Percentiles rank a stretch among this genome's conserved stretches.
Conservation (phyloP, 2,797 vertebrate species). For the Bradypus variegatus region DNA sequence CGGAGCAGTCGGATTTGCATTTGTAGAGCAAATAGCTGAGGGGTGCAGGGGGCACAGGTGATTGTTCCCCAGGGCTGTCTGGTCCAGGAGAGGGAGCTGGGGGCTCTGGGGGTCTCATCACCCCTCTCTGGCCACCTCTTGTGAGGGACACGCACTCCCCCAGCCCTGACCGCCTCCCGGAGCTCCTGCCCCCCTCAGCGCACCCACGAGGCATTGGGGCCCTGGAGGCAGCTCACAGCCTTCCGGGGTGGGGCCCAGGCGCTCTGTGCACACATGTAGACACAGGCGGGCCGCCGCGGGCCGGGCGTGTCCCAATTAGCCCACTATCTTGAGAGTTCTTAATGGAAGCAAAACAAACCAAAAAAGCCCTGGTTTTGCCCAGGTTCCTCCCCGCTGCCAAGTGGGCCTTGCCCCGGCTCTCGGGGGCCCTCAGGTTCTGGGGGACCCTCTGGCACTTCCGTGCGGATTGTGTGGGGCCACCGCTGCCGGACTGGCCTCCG, state of each 20-base stretch:
- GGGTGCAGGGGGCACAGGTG: not conserved
- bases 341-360: constrained; percentile 55
- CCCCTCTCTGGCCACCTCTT: not conserved
- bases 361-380: constrained; percentile 34
- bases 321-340: constrained; percentile 53
- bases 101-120: accelerated
- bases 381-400: not conserved
- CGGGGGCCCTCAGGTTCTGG: not conserved
- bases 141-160: not conserved
- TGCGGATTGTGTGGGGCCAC: not conserved
- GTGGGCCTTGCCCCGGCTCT: not conserved
- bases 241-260: constrained; percentile 45
- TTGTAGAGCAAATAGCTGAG: not conserved
- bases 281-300: constrained; percentile 42
- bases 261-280: constrained; percentile 27
- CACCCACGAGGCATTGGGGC: accelerated
- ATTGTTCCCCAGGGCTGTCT: too few relatives aligned
- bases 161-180: accelerated
- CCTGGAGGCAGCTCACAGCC: not conserved
- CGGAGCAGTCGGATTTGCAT: accelerated
- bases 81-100: not conserved
- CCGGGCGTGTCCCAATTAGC: constrained; percentile 56
- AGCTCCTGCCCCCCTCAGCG: too few relatives aligned
- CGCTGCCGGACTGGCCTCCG: not conserved
- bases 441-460: not conserved